A percentile compares a stretch with the other conserved stretches of the same genome.
Conservation (phyloP, 92 coral and sea anemone species). For the Actinernus sp. region DNA sequence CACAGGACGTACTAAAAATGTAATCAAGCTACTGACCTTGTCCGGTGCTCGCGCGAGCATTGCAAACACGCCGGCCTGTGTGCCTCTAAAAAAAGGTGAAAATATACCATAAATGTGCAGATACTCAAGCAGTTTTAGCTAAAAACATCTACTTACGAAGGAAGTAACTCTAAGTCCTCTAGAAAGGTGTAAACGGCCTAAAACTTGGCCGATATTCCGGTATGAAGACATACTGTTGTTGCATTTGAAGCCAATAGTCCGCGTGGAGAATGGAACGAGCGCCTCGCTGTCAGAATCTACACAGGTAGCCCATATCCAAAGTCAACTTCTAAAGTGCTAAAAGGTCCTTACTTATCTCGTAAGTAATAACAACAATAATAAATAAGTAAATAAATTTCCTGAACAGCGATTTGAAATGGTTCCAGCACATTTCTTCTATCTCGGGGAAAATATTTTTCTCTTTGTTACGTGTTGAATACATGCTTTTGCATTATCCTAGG, state of each 20-base stretch:
- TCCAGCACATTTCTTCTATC: no score
- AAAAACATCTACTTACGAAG: conserved; percentile 60
- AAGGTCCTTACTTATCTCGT: no score
- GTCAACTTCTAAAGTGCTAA: no score
- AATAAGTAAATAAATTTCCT: no score
- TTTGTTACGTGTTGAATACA: no score
- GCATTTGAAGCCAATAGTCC: background rate
- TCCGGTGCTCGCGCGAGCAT: conserved; percentile 36
- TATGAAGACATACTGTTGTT: conserved; percentile 70
- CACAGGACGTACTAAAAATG: no score
- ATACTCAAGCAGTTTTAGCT: no score
- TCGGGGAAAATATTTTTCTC: no score
- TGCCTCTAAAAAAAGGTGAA: conserved; percentile 47
- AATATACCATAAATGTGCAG: conserved; percentile 16
- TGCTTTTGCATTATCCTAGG: no score
- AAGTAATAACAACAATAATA: no score
- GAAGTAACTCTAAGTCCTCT: conserved; percentile 42
- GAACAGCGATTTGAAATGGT: no score
- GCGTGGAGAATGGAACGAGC: conserved; percentile 17
- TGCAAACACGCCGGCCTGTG: conserved; percentile 41
- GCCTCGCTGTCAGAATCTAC: background rate
- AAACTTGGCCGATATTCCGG: conserved; percentile 76
- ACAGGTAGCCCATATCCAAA: conserved; percentile 27
- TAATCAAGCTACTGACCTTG: conserved; percentile 66
- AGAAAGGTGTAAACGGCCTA: conserved; percentile 66